Conservation (phyloP, 64 coral and sea anemone genomes). For the Dendronephthya gigantea region DNA sequence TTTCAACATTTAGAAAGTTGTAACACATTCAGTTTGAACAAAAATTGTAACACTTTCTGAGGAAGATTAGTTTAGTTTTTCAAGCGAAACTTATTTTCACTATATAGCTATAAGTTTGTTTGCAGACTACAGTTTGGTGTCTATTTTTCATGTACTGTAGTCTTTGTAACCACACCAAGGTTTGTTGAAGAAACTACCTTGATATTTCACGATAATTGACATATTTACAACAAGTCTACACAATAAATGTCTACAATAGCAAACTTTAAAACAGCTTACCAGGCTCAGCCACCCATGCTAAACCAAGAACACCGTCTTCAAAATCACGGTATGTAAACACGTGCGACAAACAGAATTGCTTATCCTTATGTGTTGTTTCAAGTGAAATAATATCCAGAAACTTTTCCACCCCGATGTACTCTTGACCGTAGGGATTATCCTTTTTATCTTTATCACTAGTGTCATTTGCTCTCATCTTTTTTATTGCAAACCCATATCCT, state of each 20-base stretch:
- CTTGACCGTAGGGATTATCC: not conserved
- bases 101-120: too few relatives aligned
- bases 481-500: not conserved
- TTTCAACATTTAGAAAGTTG: too few relatives aligned
- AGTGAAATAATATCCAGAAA: constrained; percentile 13
- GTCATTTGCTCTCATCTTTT: not conserved
- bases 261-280: not conserved
- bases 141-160: too few relatives aligned
- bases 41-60: too few relatives aligned
- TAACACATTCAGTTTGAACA: too few relatives aligned
- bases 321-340: constrained; percentile 50
- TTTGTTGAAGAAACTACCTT: not conserved
- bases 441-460: not conserved
- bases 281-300: constrained; percentile 50
- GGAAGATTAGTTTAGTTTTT: too few relatives aligned
- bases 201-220: too few relatives aligned
- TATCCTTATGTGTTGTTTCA: not conserved
- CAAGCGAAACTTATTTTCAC: too few relatives aligned
- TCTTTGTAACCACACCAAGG: not conserved
- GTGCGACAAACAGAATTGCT: constrained; percentile 35
- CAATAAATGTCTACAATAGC: not conserved
- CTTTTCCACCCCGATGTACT: constrained; percentile 3
- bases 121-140: too few relatives aligned
- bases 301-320: constrained; percentile 47
- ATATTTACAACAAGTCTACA: too few relatives aligned